Percentiles rank a stretch among this genome's conserved stretches.
Evolutionary conservation across 2,113 vertebrate species (phyloP).

Genomic region (Tor tambroides): DNA sequence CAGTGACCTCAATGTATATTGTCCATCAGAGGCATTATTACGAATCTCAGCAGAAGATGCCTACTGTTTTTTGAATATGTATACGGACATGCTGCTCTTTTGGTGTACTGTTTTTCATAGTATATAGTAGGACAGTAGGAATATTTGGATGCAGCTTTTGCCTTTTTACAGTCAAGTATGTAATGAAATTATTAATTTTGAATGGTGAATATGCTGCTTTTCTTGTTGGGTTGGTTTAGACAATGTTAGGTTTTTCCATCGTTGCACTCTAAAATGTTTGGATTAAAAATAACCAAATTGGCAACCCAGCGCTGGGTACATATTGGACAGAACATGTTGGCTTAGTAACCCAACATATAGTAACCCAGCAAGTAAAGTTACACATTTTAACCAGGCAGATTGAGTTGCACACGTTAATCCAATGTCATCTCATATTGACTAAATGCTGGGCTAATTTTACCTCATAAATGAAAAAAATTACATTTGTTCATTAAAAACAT

Average conservation of each 20-base stretch:
- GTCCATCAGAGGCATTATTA: no score
- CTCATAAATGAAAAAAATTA: background rate
- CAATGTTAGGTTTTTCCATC: background rate
- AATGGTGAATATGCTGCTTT: background rate
- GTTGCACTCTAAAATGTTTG: no score
- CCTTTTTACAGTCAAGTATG: background rate
- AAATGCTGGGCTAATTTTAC: background rate
- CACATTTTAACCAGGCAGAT: no score
- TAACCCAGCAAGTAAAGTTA: no score
- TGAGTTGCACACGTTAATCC: background rate
- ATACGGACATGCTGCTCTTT: background rate
- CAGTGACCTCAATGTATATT: no score
- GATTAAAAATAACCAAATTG: no score
- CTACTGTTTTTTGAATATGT: background rate
- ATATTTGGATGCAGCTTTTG: background rate
- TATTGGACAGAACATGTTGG: no score
- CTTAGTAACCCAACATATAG: no score
- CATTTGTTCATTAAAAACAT: no score
- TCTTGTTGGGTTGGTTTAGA: background rate
- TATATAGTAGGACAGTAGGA: background rate
- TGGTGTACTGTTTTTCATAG: background rate
- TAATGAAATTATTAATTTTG: background rate
- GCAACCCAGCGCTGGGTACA: no score
- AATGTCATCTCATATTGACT: background rate
- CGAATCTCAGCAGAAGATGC: background rate